These are phyloP conservation scores for Falco novaeseelandiae DNA, from an alignment of 2,797 vertebrate genomes.

Conservation along the genomic window DNA sequence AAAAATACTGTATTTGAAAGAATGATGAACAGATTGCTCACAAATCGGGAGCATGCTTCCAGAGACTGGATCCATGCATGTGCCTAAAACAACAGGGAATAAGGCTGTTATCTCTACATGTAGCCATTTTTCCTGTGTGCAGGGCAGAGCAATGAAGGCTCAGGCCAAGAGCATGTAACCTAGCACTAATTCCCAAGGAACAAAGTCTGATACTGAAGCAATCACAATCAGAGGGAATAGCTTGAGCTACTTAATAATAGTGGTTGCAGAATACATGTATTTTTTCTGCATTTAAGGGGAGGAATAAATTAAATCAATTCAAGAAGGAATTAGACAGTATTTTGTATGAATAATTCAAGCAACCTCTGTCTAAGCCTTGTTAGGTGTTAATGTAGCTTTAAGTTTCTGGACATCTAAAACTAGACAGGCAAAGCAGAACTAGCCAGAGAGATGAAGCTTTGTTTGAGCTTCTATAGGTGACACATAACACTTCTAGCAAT, in stretches of 20 bases:
- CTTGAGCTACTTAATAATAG: constrained; percentile 42
- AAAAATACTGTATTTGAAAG: not conserved
- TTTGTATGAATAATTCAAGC: constrained; percentile 51
- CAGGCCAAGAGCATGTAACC: not conserved
- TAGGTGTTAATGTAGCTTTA: not conserved
- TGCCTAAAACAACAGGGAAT: not conserved
- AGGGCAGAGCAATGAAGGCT: not conserved
- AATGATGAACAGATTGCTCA: constrained; percentile 21
- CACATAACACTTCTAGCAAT: not conserved
- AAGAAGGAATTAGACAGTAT: constrained; percentile 37
- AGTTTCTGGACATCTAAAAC: not conserved
- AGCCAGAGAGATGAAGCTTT: not conserved
- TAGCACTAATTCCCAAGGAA: not conserved
- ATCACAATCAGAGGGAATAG: not conserved
- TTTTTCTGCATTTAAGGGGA: constrained; percentile 45
- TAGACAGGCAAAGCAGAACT: not conserved
- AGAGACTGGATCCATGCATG: not conserved
- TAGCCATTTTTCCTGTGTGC: not conserved
- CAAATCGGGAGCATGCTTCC: not conserved
- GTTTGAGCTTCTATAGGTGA: not conserved
- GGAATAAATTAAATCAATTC: constrained; percentile 55
- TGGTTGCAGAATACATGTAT: not conserved
- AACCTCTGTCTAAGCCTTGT: not conserved
- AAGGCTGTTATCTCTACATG: not conserved
- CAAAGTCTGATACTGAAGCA: not conserved